Evolutionary conservation across 2,888 invertebrate species (phyloP), one percentile per base, ranked within the genome.

Genomic region (Anoncus sp.): DNA sequence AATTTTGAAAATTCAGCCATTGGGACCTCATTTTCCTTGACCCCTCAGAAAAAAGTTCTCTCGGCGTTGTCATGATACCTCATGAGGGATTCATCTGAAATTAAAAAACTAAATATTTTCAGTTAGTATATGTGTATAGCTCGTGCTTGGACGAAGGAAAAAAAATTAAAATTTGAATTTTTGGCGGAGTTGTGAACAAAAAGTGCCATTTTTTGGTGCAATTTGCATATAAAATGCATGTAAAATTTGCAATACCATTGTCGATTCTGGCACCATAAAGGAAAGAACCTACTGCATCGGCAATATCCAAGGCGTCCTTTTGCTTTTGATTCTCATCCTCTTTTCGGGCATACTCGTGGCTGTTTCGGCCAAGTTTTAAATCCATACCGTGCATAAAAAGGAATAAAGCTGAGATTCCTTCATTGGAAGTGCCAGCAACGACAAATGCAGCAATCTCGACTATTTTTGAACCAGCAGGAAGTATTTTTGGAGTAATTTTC

Each of bases 401-500:
- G 6, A 45, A 40, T 16, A 43, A 40, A 53, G 43, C 51, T n/a
- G 43, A 24, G 31, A 22, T 51, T 22, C 51, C 43, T 71, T 71
- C 62, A 20, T 71, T 71, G 20, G 40, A 62, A 62, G 43, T 67
- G 31, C 67, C 45, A 45, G 57, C 67, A 67, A 20, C 57, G 18
- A 57, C 35, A 18, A 20, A 47, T 18, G 45, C 43, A 45, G 67
- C 57, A 67, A 57, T 43, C 35, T 62, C 60, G 51, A 70, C 40
- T 12, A 70, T 62, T 51, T 78, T 22, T 62, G 9, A 67, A 77
- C 80, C 79, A 70, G 79, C 75, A 73, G 72, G 70, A 72, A 82
- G 72, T 75, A 69, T 79, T 81, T 83, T 80, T 59, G 81, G 81
- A 40, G 82, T 73, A 63, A 85, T 84, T 81, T 82, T 85, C 87